Base-by-base conservation (phyloP, 2,797 vertebrate species). In the Melopsittacus undulatus region DNA sequence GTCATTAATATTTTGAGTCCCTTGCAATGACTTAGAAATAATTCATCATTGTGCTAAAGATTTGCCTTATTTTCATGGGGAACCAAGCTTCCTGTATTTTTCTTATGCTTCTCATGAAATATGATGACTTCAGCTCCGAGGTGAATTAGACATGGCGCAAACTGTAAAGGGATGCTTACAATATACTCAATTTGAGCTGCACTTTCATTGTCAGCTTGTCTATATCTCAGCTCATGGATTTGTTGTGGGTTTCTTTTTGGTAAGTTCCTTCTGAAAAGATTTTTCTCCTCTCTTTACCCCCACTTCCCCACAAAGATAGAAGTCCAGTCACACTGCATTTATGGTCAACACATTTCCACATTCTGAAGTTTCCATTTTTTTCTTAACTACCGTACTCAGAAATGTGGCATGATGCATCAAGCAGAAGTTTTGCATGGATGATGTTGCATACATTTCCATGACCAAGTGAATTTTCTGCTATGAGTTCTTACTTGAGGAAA, bases 241-340 rank as follows among this genome's bases (percentile, higher is more conserved):
- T 73, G 24, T 34, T 42, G 6, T 2, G 56, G 7, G 10, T 10
- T 22, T 29, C 32, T 22, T 34, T 24, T 8, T 18, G 32, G 9
- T 45, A 62, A 70, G 17, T 19, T 80, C 52, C 42, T 72, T 79
- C 18, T 48, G 57, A 40, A 49, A 67, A 68, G 3, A 30, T 30
- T 61, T 45, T 67, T 59, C 34, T 36, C 23, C 10, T n/a, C 24
- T 38, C 11, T 5, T 59, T 59, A 26, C 7, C 2, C 5, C 2
- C 1, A 2, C 8, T 30, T 5, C 7, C 22, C 23, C 11, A 13
- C 2, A 3, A 67, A 43, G 24, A 19, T 1, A 34, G 6, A 42
- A 80, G 5, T 42, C 43, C 38, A 21, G 15, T 24, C 52, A 72
- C 66, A 38, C 21, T 36, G 2, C 11, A 8, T 64, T 40, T 27